Evolutionary conservation across 2,888 invertebrate genomes (phyloP).

Genomic region (Molorchus minor): DNA sequence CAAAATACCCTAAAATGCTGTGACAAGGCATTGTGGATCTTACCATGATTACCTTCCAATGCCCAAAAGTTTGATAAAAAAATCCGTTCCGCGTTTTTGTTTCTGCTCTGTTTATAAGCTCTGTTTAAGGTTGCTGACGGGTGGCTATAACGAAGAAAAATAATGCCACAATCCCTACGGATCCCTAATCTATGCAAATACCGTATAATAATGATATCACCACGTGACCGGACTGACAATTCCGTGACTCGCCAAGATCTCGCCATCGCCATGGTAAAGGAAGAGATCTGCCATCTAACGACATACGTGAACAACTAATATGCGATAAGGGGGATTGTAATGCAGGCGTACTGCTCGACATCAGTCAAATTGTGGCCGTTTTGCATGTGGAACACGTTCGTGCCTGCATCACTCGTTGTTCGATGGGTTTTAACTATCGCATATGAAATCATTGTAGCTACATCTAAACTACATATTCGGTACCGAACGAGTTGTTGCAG

Average conservation of each 20-base stretch:
- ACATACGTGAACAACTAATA: conserved; percentile 44
- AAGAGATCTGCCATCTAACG: conserved; percentile 47
- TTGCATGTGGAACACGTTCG: conserved; percentile 16
- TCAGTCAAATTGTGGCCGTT: conserved; percentile 28
- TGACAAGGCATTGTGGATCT: too few species aligned
- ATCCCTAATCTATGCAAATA: conserved; percentile 31
- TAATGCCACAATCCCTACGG: not conserved
- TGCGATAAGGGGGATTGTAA: conserved; percentile 32
- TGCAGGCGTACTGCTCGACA: conserved; percentile 32
- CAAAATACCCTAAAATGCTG: too few species aligned
- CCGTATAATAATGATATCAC: conserved; percentile 53
- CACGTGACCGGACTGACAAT: conserved; percentile 54
- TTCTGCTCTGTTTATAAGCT: too few species aligned
- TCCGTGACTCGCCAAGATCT: conserved; percentile 53
- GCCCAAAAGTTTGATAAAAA: too few species aligned
- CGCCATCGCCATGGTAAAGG: conserved; percentile 44
- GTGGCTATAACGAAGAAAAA: not conserved
- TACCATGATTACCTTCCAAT: too few species aligned
- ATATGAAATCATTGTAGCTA: conserved; percentile 11
- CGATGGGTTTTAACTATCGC: conserved; percentile 6
- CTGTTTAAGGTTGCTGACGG: too few species aligned
- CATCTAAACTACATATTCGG: conserved; percentile 16
- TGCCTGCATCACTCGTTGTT: conserved; percentile 8
- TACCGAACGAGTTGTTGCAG: not conserved
- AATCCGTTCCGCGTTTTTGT: too few species aligned